A percentile compares a stretch with the other conserved stretches of the same genome.
These are phyloP conservation scores for Hydrolagus colliei DNA, from an alignment of 2,797 vertebrate genomes.

Conservation along the genomic window DNA sequence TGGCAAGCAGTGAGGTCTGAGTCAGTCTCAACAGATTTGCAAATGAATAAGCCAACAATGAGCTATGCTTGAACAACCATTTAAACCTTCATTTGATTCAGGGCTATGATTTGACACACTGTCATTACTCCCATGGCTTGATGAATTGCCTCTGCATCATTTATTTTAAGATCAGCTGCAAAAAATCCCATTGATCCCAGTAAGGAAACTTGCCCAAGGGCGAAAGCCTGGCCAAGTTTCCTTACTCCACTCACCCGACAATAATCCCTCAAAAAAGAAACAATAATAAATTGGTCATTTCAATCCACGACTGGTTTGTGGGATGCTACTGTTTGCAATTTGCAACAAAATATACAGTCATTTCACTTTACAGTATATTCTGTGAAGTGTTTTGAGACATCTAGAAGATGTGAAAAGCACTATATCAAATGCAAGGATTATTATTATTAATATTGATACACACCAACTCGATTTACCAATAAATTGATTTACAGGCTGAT, in stretches of 20 bases:
- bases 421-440: no score
- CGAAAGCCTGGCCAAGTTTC: neutral
- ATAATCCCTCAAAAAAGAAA: no score
- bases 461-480: neutral
- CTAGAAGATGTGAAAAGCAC: no score
- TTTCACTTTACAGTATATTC: no score
- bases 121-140: neutral
- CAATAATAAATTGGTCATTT: no score
- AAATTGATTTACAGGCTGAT: neutral
- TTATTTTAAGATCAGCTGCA: neutral
- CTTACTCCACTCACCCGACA: neutral
- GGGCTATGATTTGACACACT: neutral
- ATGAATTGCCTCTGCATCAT: neutral
- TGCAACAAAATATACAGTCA: no score
- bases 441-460: no score
- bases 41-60: neutral
- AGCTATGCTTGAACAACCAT: neutral
- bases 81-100: neutral
- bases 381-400: no score
- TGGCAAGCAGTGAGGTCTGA: neutral
- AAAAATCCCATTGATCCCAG: neutral
- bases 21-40: neutral
- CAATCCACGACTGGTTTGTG: no score
- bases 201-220: no score
- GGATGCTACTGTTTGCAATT: no score